phyloP scores from a whole-genome alignment of 1,140 invertebrate species.

The Papilio glaucus region DNA sequence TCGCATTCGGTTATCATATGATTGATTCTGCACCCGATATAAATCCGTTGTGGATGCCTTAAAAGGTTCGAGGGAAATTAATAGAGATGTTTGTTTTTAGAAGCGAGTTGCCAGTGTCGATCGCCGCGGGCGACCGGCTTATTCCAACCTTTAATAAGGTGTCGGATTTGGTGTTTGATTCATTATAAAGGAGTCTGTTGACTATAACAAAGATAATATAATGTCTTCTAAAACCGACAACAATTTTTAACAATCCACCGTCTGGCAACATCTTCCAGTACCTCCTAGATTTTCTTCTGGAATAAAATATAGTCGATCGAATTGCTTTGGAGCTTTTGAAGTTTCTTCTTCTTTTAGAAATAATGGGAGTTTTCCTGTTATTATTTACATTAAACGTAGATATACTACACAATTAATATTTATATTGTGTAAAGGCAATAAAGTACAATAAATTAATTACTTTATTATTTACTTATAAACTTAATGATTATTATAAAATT shows the following conservation, averaged over 20 bases:
- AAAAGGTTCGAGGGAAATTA: slow-evolving; percentile 64
- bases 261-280: not conserved
- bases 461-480: no score
- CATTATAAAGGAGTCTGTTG: slow-evolving; percentile 51
- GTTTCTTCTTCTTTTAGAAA: no score
- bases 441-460: no score
- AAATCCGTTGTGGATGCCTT: slow-evolving; percentile 53
- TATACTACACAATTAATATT: no score
- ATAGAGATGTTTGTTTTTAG: slow-evolving; percentile 78
- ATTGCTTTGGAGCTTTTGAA: no score
- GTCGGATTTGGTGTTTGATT: slow-evolving; percentile 63
- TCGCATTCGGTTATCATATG: slow-evolving; percentile 57
- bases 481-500: no score
- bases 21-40: slow-evolving; percentile 68
- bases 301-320: no score
- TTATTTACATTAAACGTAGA: no score
- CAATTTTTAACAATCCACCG: not conserved
- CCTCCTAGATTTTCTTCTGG: no score
- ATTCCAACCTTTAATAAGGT: slow-evolving; percentile 72
- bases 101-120: slow-evolving; percentile 48
- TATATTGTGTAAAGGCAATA: no score
- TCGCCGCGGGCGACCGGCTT: slow-evolving; percentile 70
- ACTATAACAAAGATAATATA: slow-evolving; percentile 17
- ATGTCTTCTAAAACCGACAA: not conserved
- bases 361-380: no score